Base-by-base conservation (phyloP, 2,797 vertebrate species). In the Syngnathus acus region DNA sequence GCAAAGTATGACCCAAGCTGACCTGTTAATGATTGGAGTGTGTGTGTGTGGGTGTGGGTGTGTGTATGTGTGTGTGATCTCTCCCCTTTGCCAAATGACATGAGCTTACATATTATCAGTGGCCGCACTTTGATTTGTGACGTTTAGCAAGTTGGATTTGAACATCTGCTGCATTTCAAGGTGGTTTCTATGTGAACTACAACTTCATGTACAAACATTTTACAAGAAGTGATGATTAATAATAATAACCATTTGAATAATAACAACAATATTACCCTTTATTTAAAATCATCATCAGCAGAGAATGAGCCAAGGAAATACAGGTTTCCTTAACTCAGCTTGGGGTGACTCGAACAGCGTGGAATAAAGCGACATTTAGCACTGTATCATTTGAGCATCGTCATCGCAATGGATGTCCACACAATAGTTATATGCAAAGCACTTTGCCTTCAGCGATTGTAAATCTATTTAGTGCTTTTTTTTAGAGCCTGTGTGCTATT, bases 11-110 rank as follows among this genome's bases (percentile, higher is more conserved):
- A 85, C 82, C 79, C 78, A 51, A 82, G 75, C 72, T 83, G 84
- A 86, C 86, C 90, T 91, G 90, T 92, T 92, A 92, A 93, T 92
- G 89, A 91, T 91, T 94, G 88, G 91, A 87, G 39, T 68, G 72
- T 66, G 54, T 64, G 78, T 77, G 67, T 71, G 65, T 70, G 14
- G 65, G 66, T 42, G 60, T 32, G 55, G 59, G 62, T 19, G 59
- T 66, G 72, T 62, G 62, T 60, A 65, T 66, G 57, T 68, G 68
- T 70, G 65, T 76, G 48, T 69, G 72, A 77, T 79, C 77, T 72
- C 73, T 68, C 42, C 37, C 75, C 73, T 84, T 78, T 72, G 73
- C 75, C 70, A 83, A 85, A 78, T 58, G 55, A 88, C 82, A 82
- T 72, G 73, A 82, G 71, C 78, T 85, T 80, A 42, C n/a, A n/a